Evolutionary conservation across 2,113 vertebrate species (phyloP), one percentile per base, ranked within the genome.

Genomic region (Prunella himalayana): DNA sequence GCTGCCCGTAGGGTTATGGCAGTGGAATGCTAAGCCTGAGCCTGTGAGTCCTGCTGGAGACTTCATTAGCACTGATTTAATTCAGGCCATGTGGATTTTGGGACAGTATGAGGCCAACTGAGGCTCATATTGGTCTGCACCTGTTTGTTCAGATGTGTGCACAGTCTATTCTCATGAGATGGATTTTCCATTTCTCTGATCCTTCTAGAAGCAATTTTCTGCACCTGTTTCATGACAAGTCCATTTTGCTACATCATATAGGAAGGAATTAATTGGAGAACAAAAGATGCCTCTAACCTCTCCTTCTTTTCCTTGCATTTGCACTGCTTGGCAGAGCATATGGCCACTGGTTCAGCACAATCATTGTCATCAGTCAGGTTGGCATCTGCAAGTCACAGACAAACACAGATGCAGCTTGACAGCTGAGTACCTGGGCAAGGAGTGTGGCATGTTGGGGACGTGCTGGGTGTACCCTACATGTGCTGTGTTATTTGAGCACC

Each of bases 71-170:
- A 59, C 39, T 3, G 8, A 80, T 66, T 78, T 86, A 86, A 66
- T 94, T 90, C 66, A 50, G 51, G 47, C 64, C 54, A 2, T 39
- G 21, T 31, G 23, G 79, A 73, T 90, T 95, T 91, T 90, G 86
- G 90, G 92, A 85, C 56, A 24, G 56, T 63, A 44, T 0, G 8
- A 81, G 56, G 54, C 75, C 60, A 71, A 19, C 64, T n/a, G 88
- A 90, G 92, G 44, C 64, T 94, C 83, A 56, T 51, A 51, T 91
- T 0, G 41, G 12, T 92, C 56, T 92, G 80, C 91, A 95, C 80
- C 94, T 96, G 88, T 90, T 96, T 81, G 31, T 83, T 92, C 82
- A 92, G 86, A 96, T 92, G 83, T 63, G 66, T 56, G 87, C 72
- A 70, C 76, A 56, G 69, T 64, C 28, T 82, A 9, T 56, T 91